phyloP scores from a whole-genome alignment of 2,888 invertebrate species.

The Platypus cylindrus region DNA sequence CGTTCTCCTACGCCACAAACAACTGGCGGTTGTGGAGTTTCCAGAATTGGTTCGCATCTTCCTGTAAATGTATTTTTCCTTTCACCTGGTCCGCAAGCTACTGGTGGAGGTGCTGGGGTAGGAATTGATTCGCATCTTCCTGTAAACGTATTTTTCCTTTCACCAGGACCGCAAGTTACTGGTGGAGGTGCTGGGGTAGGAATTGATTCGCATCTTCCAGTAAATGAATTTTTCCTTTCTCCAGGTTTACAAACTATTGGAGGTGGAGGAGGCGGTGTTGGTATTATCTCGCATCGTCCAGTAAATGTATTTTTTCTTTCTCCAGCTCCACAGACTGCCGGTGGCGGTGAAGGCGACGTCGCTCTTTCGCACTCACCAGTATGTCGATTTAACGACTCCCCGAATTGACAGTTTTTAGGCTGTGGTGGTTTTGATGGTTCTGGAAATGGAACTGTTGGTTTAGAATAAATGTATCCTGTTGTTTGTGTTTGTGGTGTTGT shows the following conservation, averaged over 20 bases:
- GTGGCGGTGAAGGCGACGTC: background rate
- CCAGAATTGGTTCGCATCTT: conserved; percentile 7
- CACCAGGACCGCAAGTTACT: conserved; percentile 7
- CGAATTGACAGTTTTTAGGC: conserved; percentile 7
- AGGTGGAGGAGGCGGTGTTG: conserved; percentile 7
- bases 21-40: conserved; percentile 1
- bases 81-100: conserved; percentile 8
- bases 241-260: conserved; percentile 10
- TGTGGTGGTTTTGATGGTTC: conserved; percentile 1
- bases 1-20: background rate
- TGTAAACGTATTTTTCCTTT: conserved; percentile 5
- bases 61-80: conserved; percentile 6
- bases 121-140: conserved; percentile 7
- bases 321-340: conserved; percentile 7
- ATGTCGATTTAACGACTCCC: conserved; percentile 4
- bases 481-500: conserved; percentile 1
- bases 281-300: conserved; percentile 5
- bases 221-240: background rate
- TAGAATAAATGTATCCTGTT: conserved; percentile 6
- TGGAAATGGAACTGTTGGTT: background rate
- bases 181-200: background rate
- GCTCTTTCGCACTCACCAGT: conserved; percentile 11
- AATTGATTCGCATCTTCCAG: background rate
- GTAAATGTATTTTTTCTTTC: conserved; percentile 9
- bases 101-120: conserved; percentile 3